Evolutionary conservation across 1,140 invertebrate genomes (phyloP).

Genomic region (Drosophila albomicans): DNA sequence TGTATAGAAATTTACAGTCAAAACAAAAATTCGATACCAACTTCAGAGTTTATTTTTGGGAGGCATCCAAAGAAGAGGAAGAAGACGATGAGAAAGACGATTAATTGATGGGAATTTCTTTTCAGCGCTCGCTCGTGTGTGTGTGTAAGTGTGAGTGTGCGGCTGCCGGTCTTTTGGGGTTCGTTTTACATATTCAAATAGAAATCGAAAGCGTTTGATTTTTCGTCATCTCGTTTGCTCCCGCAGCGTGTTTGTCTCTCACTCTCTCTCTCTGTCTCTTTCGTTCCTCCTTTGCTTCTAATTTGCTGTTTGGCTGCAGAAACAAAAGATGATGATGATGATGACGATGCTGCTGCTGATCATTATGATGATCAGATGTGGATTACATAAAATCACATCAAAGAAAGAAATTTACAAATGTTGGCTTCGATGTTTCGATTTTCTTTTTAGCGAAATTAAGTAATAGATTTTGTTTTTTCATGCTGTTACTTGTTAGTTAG

Average conservation of each 20-base stretch:
- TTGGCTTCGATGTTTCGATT: conserved; percentile 30
- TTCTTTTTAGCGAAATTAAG: conserved; percentile 72
- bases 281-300: conserved; percentile 56
- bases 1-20: conserved; percentile 56
- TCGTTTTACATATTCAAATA: conserved; percentile 78
- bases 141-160: conserved; percentile 21
- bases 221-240: conserved; percentile 26
- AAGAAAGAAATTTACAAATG: conserved; percentile 43
- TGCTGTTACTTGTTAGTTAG: conserved; percentile 19
- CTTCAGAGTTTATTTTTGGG: conserved; percentile 18
- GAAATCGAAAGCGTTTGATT: conserved; percentile 80
- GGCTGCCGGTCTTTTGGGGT: conserved; percentile 67
- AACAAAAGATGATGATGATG: conserved; percentile 55
- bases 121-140: conserved; percentile 29
- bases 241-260: not conserved
- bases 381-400: conserved; percentile 66
- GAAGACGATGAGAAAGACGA: conserved; percentile 45
- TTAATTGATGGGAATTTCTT: conserved; percentile 82
- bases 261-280: not conserved
- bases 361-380: conserved; percentile 9
- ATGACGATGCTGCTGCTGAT: conserved; percentile 1
- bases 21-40: conserved; percentile 31
- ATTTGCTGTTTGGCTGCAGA: conserved; percentile 59
- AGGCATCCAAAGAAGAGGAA: conserved; percentile 24
- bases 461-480: conserved; percentile 52